Base-by-base conservation (phyloP, 2,888 invertebrate species). In the Boloria euphrosyne region DNA sequence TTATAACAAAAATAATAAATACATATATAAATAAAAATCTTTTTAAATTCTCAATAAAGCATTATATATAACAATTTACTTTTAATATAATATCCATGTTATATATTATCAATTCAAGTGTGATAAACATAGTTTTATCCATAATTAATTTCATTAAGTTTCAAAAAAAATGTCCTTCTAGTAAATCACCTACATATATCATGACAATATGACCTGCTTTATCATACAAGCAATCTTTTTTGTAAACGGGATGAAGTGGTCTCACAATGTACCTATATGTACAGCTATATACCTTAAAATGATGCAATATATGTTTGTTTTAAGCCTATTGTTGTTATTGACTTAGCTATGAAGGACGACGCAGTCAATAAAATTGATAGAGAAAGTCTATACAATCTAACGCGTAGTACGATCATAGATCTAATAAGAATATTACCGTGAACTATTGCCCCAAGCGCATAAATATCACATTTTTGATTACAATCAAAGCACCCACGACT, bases 321-420 rank as follows among this genome's bases (percentile, higher is more conserved):
- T 47, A 63, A 54, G 31, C 58, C 31, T 65, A 58, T 69, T 66
- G 60, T 72, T 72, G 69, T 66, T 68, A 64, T 71, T 68, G 62
- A 67, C 63, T 68, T 69, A 69, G 75, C 62, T 75, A 74, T 78
- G 83, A 84, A 85, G 84, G 84, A 82, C 83, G 78, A 71, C 72
- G 68, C 69, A 78, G 75, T 71, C 71, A 61, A 71, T 71, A 71
- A 74, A 75, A 67, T 72, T 72, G 67, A 75, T 77, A 83, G 83
- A 84, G 85, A 86, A 84, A 85, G 85, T 85, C 78, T 77, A 69
- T 74, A 75, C 76, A 73, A 80, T 68, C 63, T 64, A 69, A 70
- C 66, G 65, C 69, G 67, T 68, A 75, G 68, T 73, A 70, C 71
- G 72, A 73, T 71, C 71, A 71, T 65, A 67, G 64, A 62, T 70